phyloP scores from a whole-genome alignment of 2,888 invertebrate genomes.

The Ischnus inquisitorius region DNA sequence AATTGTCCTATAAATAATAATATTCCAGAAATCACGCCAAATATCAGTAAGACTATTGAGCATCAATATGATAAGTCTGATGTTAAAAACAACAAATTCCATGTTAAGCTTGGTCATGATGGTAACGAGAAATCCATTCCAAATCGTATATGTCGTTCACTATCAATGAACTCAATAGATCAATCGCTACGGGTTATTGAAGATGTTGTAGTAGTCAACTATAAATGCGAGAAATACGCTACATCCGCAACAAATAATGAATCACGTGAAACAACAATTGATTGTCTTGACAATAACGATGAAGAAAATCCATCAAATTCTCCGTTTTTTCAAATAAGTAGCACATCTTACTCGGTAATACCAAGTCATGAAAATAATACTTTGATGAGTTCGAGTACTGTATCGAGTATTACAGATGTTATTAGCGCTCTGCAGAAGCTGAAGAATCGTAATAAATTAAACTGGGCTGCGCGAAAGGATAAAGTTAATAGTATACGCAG shows the following conservation, averaged over 20 bases:
- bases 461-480: constrained; percentile 21
- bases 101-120: not conserved
- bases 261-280: not conserved
- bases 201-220: not conserved
- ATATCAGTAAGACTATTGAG: not conserved
- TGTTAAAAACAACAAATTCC: not conserved
- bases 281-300: not conserved
- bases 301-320: not conserved
- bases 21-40: not conserved
- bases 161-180: not conserved
- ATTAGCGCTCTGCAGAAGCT: not conserved
- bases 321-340: not conserved
- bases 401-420: not conserved
- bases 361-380: not conserved
- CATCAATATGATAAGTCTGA: not conserved
- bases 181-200: not conserved
- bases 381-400: not conserved
- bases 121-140: not conserved
- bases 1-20: not conserved
- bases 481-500: constrained; percentile 5
- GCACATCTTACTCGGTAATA: not conserved
- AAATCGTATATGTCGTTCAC: not conserved
- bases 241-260: not conserved
- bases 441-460: not conserved
- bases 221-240: not conserved